Evolutionary conservation across 2,888 invertebrate genomes (phyloP), one percentile per base, ranked within the genome.

Genomic region (Notodonta dromedarius): DNA sequence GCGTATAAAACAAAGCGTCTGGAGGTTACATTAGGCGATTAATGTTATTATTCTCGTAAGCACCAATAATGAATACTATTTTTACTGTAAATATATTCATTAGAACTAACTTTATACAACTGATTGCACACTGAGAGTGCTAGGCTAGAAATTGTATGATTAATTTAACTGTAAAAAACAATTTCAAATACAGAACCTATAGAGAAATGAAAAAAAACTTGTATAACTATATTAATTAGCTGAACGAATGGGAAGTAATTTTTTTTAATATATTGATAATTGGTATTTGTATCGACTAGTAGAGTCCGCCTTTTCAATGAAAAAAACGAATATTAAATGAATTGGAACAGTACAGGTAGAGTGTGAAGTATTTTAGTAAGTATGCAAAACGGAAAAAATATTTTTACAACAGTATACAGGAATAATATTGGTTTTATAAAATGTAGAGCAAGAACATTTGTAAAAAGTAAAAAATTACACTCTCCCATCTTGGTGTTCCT

Each of bases 31-130:
- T 61, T 60, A 77, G 75, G 85, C 81, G 77, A 78, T 81, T 64
- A 68, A 71, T 80, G 11, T 74, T 80, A 78, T 80, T 83, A 83
- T 78, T 79, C 69, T 83, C 80, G 77, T 78, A 89, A 89, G 89
- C 89, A 89, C 88, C 89, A 87, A 85, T 83, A 82, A 81, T 83
- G 73, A 83, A 84, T 82, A 81, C 68, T 77, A 79, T 76, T 68
- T 73, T 69, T 69, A 70, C 64, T 69, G 62, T 60, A 57, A 60
- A 60, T 60, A 55, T 40, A 57, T 57, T 12, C 9, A 13, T 16
- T 50, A 16, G 14, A 50, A 50, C 16, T 16, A 16, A 16, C 5
- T 16, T 16, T 46, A 5, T n/a, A 46, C 46, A 46, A 46, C n/a
- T 46, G n/a, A 5, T 46, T 46, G 11, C 42, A 8, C 12, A 42